These are phyloP conservation scores for Bombus huntii DNA, from an alignment of 1,140 invertebrate genomes.

Conservation along the genomic window DNA sequence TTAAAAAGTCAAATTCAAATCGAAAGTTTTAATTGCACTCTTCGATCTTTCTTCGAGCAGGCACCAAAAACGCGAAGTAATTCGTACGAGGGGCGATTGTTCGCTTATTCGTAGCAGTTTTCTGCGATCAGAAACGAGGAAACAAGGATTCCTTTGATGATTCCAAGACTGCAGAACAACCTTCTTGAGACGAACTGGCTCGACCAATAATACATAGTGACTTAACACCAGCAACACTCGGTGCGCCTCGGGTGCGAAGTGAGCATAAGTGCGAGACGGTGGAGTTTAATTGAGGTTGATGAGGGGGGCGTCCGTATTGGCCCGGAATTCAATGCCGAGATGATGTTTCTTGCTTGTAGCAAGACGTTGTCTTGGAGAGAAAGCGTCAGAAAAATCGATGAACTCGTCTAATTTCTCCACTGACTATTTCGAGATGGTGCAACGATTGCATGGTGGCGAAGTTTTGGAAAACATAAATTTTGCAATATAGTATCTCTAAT, in stretches of 20 bases:
- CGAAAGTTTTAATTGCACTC: neutral
- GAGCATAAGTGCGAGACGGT: conserved; percentile 79
- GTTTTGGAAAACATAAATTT: neutral
- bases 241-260: conserved; percentile 79
- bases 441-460: neutral
- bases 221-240: conserved; percentile 72
- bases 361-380: conserved; percentile 72
- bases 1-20: neutral
- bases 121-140: neutral
- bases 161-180: conserved; percentile 41
- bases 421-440: neutral
- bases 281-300: conserved; percentile 83
- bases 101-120: neutral
- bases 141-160: conserved; percentile 47
- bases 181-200: conserved; percentile 55
- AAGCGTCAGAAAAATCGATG: conserved; percentile 66
- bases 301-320: conserved; percentile 82
- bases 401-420: conserved; percentile 27
- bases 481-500: neutral
- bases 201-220: conserved; percentile 73
- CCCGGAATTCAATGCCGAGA: conserved; percentile 82
- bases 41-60: neutral
- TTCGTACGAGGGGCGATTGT: neutral
- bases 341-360: conserved; percentile 77
- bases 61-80: neutral